Base-by-base conservation (phyloP, 37 sponge, comb jelly and placozoan species). In the Mnemiopsis leidyi region DNA sequence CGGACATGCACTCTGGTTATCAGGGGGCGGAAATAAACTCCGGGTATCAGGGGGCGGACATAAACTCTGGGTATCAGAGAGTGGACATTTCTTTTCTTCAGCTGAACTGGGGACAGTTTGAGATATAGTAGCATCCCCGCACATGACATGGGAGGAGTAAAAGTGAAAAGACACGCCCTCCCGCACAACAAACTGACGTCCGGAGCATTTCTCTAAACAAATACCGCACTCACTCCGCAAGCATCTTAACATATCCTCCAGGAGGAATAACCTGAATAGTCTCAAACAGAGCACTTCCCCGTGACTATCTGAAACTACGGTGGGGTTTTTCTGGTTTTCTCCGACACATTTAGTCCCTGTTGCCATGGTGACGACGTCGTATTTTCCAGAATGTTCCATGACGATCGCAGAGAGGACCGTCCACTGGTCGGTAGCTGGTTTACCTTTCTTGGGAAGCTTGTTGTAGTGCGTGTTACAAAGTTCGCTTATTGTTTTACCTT, bases 301-400 rank as follows among this genome's bases (percentile, higher is more conserved):
- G 24, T 85, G 90, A 85, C 90, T 85, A 85, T 85, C 90, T 0
- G 48, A 16, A 24, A 85, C 90, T 1, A 40, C 29, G 61, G 9
- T 24, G 36, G 32, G 92, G 39, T 36, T 40, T 94, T 95, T 94
- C 39, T 96, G 93, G 38, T 69, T 61, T 3, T 92, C 40, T 68
- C 96, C 98, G 39, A 97, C 94, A 93, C 98, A 97, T 76, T 97
- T 97, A 23, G 96, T 95, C 0, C 98, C 98, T 69, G 98, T 97
- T 38, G 96, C 98, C 93, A 97, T 68, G 31, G 98, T 68, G 29
- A 97, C 94, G 0, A 97, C 97, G 0, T 36, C 39, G 32, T 39
- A 29, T 36, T 85, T 37, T 16, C 29, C 90, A 23, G 20, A 7
- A 23, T 5, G 33, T 26, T 40, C 90, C 90, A 85, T 85, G 30